phyloP scores from a whole-genome alignment of 1,140 invertebrate genomes.

The Hypothenemus hampei region DNA sequence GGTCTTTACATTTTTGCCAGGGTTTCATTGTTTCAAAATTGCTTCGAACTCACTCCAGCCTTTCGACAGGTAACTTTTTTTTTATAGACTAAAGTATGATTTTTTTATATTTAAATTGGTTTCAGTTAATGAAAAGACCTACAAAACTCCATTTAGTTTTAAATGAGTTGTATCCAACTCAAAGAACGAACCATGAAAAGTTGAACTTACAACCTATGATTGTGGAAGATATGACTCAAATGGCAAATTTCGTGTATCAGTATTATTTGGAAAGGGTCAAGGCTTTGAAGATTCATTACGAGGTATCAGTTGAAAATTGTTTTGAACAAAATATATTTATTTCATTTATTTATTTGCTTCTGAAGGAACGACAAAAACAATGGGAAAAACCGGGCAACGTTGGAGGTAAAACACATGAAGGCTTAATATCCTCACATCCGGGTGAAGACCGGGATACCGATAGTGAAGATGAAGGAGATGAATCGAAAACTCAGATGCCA shows the following conservation, averaged over 20 bases:
- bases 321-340: neutral
- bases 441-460: slow-evolving; percentile 46
- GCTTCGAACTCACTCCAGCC: slow-evolving; percentile 91
- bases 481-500: slow-evolving; percentile 29
- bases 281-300: slow-evolving; percentile 54
- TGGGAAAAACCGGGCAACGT: slow-evolving; percentile 51
- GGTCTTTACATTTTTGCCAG: slow-evolving; percentile 96
- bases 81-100: slow-evolving; percentile 1
- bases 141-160: slow-evolving; percentile 71
- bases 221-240: slow-evolving; percentile 85
- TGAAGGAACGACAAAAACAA: slow-evolving; percentile 42
- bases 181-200: slow-evolving; percentile 49
- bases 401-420: slow-evolving; percentile 41
- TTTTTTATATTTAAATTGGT: neutral
- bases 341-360: neutral
- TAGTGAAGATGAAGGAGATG: slow-evolving; percentile 43
- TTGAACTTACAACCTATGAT: slow-evolving; percentile 47
- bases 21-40: slow-evolving; percentile 89
- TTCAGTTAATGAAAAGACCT: slow-evolving; percentile 60
- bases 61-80: slow-evolving; percentile 72
- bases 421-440: slow-evolving; percentile 44
- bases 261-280: slow-evolving; percentile 78
- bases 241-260: slow-evolving; percentile 89
- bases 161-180: slow-evolving; percentile 71
- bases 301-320: slow-evolving; percentile 34